Conservation (phyloP, 2,113 vertebrate genomes). For the Nibea coibor region DNA sequence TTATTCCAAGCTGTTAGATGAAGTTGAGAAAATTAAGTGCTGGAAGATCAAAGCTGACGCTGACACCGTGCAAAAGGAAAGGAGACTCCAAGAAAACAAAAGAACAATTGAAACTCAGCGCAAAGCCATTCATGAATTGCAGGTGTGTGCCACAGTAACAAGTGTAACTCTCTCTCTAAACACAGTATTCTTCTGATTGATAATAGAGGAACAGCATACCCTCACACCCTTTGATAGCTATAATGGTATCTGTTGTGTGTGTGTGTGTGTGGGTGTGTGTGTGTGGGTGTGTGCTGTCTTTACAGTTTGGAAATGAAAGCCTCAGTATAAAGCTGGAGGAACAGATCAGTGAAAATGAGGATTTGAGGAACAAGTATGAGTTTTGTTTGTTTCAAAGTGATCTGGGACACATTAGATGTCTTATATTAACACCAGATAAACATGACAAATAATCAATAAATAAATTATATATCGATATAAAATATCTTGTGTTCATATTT, state of each 20-base stretch:
- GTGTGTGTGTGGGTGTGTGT: slow-evolving; percentile 16
- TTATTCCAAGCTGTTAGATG: slow-evolving; percentile 92
- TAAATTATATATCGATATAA: background rate
- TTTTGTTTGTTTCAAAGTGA: background rate
- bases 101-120: slow-evolving; percentile 91
- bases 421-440: background rate
- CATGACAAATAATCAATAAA: background rate
- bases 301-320: slow-evolving; percentile 94
- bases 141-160: slow-evolving; percentile 82
- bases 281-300: slow-evolving; percentile 20
- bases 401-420: background rate
- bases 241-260: slow-evolving; percentile 9
- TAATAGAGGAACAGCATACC: background rate
- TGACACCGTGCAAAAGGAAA: slow-evolving; percentile 89
- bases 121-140: slow-evolving; percentile 94
- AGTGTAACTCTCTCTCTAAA: background rate
- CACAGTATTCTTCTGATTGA: background rate
- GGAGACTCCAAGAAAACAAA: slow-evolving; percentile 89
- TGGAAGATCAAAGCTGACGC: slow-evolving; percentile 90
- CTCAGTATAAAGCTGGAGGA: slow-evolving; percentile 93
- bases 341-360: slow-evolving; percentile 91
- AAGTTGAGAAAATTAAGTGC: slow-evolving; percentile 92
- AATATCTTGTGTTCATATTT: slow-evolving; percentile 27
- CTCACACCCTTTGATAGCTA: background rate
- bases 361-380: slow-evolving; percentile 91